Evolutionary conservation across 1,140 invertebrate genomes (phyloP).

Genomic region (Rhizoglyphus robini): DNA sequence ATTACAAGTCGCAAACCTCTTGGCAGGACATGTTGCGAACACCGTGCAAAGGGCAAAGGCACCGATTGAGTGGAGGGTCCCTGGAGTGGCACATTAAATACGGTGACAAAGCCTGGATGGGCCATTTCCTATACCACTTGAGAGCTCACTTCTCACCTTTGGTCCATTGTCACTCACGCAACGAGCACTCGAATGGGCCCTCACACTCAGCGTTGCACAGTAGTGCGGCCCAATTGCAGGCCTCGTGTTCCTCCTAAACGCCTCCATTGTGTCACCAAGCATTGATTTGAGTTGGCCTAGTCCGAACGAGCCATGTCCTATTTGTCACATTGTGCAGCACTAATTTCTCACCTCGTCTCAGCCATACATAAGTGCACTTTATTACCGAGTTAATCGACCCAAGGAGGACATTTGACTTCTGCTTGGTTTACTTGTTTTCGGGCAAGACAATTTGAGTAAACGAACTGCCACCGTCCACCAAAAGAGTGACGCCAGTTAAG

Average conservation of each 20-base stretch:
- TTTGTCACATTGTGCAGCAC: constrained; percentile 3
- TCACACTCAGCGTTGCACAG: background rate
- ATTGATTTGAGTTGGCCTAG: background rate
- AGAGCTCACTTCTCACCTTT: background rate
- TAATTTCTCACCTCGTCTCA: background rate
- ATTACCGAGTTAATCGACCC: background rate
- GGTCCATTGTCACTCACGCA: background rate
- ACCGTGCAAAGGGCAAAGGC: background rate
- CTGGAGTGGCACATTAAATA: background rate
- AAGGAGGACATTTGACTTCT: background rate
- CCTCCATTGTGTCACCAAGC: constrained; percentile 1
- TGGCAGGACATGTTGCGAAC: background rate
- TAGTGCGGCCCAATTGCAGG: background rate
- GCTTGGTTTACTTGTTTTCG: background rate
- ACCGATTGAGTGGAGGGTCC: background rate
- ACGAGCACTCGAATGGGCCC: background rate
- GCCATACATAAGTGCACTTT: background rate
- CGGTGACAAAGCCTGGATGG: background rate
- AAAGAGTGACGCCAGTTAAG: constrained; percentile 60
- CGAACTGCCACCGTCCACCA: constrained; percentile 55
- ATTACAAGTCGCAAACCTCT: background rate
- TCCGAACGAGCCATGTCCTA: background rate
- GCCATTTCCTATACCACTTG: constrained; percentile 15
- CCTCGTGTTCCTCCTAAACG: constrained; percentile 8
- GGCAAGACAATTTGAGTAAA: background rate